phyloP scores from a whole-genome alignment of 2,888 invertebrate genomes.

The Papilio demoleus region DNA sequence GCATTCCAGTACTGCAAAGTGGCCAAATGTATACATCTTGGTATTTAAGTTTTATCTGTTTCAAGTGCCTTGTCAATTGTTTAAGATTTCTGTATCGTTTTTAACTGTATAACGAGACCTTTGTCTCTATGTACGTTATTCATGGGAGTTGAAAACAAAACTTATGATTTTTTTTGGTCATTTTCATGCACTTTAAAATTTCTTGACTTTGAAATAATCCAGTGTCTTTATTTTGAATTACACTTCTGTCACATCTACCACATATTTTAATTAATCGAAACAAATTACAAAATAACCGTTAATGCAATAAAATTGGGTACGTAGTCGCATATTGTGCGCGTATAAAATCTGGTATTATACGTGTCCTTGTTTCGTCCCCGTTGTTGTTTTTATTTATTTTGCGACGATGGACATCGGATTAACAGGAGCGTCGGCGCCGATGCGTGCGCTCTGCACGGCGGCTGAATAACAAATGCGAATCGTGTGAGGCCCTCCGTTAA shows the following conservation, averaged over 20 bases:
- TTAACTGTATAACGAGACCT: not conserved
- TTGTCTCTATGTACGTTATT: not conserved
- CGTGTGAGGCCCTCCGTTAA: slow-evolving; percentile 12
- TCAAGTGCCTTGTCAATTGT: slow-evolving; percentile 3
- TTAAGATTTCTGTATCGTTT: not conserved
- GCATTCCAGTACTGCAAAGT: slow-evolving; percentile 51
- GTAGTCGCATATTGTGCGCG: not conserved
- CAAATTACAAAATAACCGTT: not conserved
- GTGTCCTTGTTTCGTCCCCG: slow-evolving; percentile 55
- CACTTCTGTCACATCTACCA: too few relatives aligned
- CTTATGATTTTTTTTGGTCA: not conserved
- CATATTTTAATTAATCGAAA: too few relatives aligned
- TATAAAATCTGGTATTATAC: slow-evolving; percentile 3
- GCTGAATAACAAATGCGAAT: slow-evolving; percentile 72
- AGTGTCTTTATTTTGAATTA: too few relatives aligned
- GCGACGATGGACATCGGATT: slow-evolving; percentile 74
- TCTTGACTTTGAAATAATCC: too few relatives aligned
- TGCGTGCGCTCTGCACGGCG: slow-evolving; percentile 57
- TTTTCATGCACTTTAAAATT: not conserved
- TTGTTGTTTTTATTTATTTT: slow-evolving; percentile 64
- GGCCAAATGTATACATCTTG: slow-evolving; percentile 31
- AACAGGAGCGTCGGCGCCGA: slow-evolving; percentile 77
- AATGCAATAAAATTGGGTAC: not conserved
- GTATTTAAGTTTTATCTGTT: slow-evolving; percentile 18
- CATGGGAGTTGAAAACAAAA: not conserved